Base-by-base conservation (phyloP, 2,113 vertebrate species). In the Nibea coibor region DNA sequence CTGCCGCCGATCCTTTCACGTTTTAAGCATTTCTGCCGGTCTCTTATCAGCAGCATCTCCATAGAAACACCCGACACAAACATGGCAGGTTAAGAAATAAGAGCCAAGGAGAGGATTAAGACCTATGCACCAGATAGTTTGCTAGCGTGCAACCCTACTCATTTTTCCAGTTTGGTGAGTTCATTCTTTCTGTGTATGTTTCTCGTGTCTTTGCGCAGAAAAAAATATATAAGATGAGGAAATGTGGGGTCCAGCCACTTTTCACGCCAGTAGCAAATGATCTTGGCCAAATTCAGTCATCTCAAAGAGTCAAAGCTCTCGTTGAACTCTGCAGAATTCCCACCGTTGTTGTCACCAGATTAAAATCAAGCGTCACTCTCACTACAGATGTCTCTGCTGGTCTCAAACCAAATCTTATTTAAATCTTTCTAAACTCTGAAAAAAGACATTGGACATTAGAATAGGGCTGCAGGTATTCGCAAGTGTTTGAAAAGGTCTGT, bases 291-390 rank as follows among this genome's bases (percentile, higher is more conserved):
- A 73, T 71, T 31, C 35, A 51, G 57, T 16, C 47, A 59, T 35
- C 62, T 71, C 35, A 50, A 22, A 66, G 24, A 15, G 31, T 88
- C 42, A 79, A 43, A 35, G 43, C 10, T 14, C 19, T n/a, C n/a
- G n/a, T 39, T 20, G 5, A 8, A 15, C 10, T 26, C 16, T 22
- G 3, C 2, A 28, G 3, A 56, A 47, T 45, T 10, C 47, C 12
- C 42, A 43, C 10, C 11, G 42, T 43, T 7, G 31, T 35, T 35
- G 31, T 35, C 35, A 35, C 35, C 35, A 59, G 6, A 59, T 51
- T 35, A 35, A 31, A 35, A 31, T 50, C 15, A 50, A 45, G 22
- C 1, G 10, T 54, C 3, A 43, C 19, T 70, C 16, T 14, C 4
- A 4, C 35, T 35, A 22, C n/a, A 3, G n/a, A 42, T 4, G 0